Evolutionary conservation across 2,797 vertebrate species (phyloP).

Genomic region (Chanos chanos): DNA sequence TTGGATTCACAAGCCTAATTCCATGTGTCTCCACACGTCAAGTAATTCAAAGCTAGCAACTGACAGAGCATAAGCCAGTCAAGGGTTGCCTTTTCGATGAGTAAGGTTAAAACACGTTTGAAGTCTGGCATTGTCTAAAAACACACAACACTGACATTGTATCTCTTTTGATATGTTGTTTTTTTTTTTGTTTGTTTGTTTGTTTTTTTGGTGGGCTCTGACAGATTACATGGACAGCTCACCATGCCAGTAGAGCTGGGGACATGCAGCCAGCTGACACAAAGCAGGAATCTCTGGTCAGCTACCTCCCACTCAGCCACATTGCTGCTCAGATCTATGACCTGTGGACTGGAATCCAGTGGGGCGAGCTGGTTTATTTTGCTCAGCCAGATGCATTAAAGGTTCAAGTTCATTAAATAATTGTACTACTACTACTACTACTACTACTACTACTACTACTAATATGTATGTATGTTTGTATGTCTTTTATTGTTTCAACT

Average conservation of each 20-base stretch:
- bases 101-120: too few species aligned
- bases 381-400: slow-evolving; percentile 85
- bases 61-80: too few species aligned
- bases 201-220: slow-evolving; percentile 11
- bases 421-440: too few species aligned
- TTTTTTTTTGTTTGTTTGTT: background rate
- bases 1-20: too few species aligned
- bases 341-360: slow-evolving; percentile 83
- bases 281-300: slow-evolving; percentile 81
- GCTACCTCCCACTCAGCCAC: slow-evolving; percentile 87
- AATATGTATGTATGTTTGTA: too few species aligned
- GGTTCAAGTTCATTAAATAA: slow-evolving; percentile 70
- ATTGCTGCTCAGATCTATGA: slow-evolving; percentile 86
- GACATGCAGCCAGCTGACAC: slow-evolving; percentile 77
- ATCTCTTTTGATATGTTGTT: background rate
- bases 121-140: too few species aligned
- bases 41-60: too few species aligned
- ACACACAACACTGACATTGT: too few species aligned
- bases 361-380: slow-evolving; percentile 83
- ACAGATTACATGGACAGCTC: slow-evolving; percentile 86
- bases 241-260: slow-evolving; percentile 72
- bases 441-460: too few species aligned
- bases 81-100: too few species aligned
- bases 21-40: too few species aligned
- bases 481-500: background rate